Evolutionary conservation across 1,140 invertebrate genomes (phyloP).

Genomic region (Leptinotarsa lineolata): DNA sequence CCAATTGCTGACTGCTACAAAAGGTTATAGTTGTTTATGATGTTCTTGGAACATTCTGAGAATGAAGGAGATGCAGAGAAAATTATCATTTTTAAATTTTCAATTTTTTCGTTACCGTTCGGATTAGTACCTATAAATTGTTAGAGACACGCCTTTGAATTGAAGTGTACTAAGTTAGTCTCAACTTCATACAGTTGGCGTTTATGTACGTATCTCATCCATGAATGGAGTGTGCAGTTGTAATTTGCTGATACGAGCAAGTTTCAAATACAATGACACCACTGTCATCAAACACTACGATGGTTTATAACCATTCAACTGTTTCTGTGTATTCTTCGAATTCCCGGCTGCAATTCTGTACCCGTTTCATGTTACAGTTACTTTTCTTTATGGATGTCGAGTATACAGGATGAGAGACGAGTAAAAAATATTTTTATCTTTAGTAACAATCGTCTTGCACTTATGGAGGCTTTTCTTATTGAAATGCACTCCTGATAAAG

Average conservation of each 20-base stretch:
- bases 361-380: constrained; percentile 8
- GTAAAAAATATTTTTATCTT: neutral
- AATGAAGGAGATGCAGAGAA: too few species aligned
- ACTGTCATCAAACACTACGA: neutral
- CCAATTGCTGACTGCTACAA: too few species aligned
- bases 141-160: too few species aligned
- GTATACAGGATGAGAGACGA: neutral
- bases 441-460: neutral
- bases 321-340: constrained; percentile 8
- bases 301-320: neutral
- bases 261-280: constrained; percentile 5
- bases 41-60: too few species aligned
- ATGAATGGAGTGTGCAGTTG: neutral
- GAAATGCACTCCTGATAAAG: too few species aligned
- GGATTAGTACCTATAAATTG: too few species aligned
- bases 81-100: too few species aligned
- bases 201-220: neutral
- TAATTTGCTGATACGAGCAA: neutral
- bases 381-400: neutral
- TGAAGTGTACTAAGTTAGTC: too few species aligned
- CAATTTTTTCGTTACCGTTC: too few species aligned
- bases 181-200: neutral
- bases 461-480: too few species aligned
- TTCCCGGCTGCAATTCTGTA: neutral
- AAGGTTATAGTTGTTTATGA: too few species aligned